Evolutionary conservation across 2,113 vertebrate species (phyloP).

Genomic region (Pseudonaja textilis): DNA sequence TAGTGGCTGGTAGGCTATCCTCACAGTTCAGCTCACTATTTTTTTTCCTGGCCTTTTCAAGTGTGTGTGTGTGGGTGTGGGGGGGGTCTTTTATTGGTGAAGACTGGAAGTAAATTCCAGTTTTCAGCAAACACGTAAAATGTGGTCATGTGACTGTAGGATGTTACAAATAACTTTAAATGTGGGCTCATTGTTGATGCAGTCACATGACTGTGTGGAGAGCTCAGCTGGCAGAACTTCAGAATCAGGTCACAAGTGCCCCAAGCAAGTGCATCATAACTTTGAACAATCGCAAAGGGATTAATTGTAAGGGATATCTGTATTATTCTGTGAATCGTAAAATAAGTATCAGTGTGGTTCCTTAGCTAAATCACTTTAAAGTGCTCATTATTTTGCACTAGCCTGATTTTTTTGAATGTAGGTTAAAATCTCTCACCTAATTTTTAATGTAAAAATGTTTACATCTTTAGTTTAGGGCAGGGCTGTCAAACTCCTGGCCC

Average conservation of each 20-base stretch:
- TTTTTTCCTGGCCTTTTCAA: background rate
- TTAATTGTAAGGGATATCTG: background rate
- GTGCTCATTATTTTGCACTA: background rate
- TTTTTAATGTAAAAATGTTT: background rate
- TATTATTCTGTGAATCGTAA: background rate
- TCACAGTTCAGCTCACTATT: background rate
- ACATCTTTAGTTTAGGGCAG: background rate
- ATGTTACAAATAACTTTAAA: background rate
- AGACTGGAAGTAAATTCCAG: background rate
- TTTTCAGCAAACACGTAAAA: background rate
- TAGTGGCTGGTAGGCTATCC: background rate
- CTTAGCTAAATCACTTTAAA: background rate
- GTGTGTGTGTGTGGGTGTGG: background rate
- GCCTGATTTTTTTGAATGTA: background rate
- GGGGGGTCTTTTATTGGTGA: background rate
- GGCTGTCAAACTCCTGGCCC: too few relatives aligned
- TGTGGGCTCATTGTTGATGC: background rate
- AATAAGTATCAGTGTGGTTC: background rate
- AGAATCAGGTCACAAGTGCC: background rate
- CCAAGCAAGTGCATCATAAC: background rate
- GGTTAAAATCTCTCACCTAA: background rate
- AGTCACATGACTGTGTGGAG: background rate
- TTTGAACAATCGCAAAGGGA: background rate
- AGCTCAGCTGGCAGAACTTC: background rate
- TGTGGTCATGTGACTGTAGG: background rate